A percentile compares a stretch with the other conserved stretches of the same genome.
phyloP scores from a whole-genome alignment of 2,113 vertebrate species.

The Smithornis capensis region DNA sequence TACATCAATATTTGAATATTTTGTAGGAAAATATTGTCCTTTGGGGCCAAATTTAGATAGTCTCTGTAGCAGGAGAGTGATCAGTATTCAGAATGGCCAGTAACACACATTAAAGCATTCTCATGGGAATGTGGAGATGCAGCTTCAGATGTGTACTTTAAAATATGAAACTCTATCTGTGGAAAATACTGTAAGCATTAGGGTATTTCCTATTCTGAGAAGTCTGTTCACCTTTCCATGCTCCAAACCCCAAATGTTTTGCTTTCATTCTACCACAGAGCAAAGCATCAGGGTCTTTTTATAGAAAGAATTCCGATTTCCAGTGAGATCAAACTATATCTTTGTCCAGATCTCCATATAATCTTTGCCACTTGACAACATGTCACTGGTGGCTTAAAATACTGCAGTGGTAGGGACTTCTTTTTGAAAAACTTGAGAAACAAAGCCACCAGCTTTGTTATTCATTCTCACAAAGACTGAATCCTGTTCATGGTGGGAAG shows the following conservation, averaged over 20 bases:
- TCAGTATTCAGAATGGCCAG: neutral
- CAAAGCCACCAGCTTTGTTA: neutral
- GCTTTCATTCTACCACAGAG: neutral
- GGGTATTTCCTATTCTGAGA: neutral
- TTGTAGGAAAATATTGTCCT: neutral
- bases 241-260: neutral
- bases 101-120: neutral
- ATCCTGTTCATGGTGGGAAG: neutral
- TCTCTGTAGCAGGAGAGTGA: neutral
- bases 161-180: accelerated
- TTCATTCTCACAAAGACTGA: neutral
- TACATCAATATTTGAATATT: neutral
- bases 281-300: neutral
- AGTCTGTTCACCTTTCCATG: neutral
- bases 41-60: neutral
- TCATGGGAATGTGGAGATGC: neutral
- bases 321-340: neutral
- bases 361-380: neutral
- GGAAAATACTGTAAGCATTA: neutral
- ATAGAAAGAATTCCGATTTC: neutral
- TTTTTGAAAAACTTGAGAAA: neutral
- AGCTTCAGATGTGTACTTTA: neutral
- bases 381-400: neutral
- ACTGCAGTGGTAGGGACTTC: neutral
- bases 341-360: neutral